Percentiles rank a stretch among this genome's conserved stretches.
These are phyloP conservation scores for Bombyx mandarina DNA, from an alignment of 1,140 invertebrate genomes.

Conservation along the genomic window DNA sequence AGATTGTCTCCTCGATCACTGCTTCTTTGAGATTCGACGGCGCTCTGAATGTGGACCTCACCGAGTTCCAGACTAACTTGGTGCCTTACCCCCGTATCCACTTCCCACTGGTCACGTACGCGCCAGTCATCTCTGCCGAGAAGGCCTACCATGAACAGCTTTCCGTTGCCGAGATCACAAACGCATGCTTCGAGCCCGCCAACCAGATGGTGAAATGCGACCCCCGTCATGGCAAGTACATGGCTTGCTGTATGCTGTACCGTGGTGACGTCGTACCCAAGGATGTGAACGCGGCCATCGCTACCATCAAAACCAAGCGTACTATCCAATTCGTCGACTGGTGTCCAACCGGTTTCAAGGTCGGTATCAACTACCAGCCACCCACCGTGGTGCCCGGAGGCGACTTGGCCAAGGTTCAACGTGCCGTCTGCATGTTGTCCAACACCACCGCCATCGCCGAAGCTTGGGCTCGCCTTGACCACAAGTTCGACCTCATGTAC, in stretches of 20 bases:
- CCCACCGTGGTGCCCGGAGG: slow-evolving; percentile 88
- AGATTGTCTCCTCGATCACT: slow-evolving; percentile 90
- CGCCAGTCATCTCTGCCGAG: slow-evolving; percentile 87
- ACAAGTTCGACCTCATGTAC: slow-evolving; percentile 91
- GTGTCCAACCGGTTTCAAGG: slow-evolving; percentile 92
- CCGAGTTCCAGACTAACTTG: slow-evolving; percentile 92
- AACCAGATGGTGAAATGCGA: slow-evolving; percentile 97
- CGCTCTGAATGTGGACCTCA: slow-evolving; percentile 89
- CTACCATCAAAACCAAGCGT: slow-evolving; percentile 87
- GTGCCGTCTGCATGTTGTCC: slow-evolving; percentile 82
- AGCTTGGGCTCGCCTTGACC: slow-evolving; percentile 84
- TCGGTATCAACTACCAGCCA: slow-evolving; percentile 85
- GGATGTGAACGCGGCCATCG: slow-evolving; percentile 88
- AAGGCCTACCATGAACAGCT: slow-evolving; percentile 90
- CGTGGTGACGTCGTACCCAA: slow-evolving; percentile 84
- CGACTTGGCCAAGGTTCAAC: slow-evolving; percentile 83
- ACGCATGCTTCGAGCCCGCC: slow-evolving; percentile 89
- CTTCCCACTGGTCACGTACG: slow-evolving; percentile 88
- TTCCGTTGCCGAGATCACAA: slow-evolving; percentile 90
- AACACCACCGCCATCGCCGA: slow-evolving; percentile 88
- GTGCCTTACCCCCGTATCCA: slow-evolving; percentile 89
- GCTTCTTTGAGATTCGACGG: slow-evolving; percentile 92
- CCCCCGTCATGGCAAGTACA: slow-evolving; percentile 90
- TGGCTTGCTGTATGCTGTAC: slow-evolving; percentile 89
- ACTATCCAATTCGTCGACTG: slow-evolving; percentile 92